These are phyloP conservation scores for Lymantria dispar DNA, from an alignment of 2,888 invertebrate genomes.

Conservation along the genomic window DNA sequence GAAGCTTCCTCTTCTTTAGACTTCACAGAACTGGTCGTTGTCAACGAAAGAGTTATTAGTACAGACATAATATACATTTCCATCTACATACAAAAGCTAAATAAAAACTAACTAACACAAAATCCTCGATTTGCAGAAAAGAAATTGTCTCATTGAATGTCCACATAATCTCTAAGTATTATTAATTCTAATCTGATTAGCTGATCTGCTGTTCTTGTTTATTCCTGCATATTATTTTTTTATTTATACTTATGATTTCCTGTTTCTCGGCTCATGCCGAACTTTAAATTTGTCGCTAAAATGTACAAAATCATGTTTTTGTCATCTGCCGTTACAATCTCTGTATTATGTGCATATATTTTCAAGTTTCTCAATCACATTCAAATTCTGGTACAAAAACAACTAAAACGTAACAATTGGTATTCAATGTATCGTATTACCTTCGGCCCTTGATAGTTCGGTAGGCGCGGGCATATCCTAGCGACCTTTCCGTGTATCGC, in stretches of 20 bases:
- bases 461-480: conserved; percentile 70
- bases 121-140: neutral
- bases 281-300: conserved; percentile 2
- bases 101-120: conserved; percentile 6
- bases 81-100: neutral
- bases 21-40: conserved; percentile 61
- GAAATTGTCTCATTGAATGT: neutral
- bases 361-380: conserved; percentile 10
- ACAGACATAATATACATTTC: neutral
- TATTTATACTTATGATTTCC: neutral
- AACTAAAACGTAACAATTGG: conserved; percentile 43
- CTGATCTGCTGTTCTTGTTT: neutral
- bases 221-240: neutral
- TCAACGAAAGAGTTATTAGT: conserved; percentile 15
- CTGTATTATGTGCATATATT: conserved; percentile 10
- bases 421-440: conserved; percentile 64
- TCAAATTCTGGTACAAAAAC: conserved; percentile 24
- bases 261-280: neutral
- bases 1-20: conserved; percentile 76
- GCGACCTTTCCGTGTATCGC: conserved; percentile 66
- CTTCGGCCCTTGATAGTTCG: conserved; percentile 76
- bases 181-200: conserved; percentile 11
- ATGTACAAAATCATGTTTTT: conserved; percentile 8
- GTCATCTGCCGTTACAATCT: conserved; percentile 12
- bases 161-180: conserved; percentile 7